Evolutionary conservation across 2,888 invertebrate genomes (phyloP).

Genomic region (Pyrocoelia pectoralis): DNA sequence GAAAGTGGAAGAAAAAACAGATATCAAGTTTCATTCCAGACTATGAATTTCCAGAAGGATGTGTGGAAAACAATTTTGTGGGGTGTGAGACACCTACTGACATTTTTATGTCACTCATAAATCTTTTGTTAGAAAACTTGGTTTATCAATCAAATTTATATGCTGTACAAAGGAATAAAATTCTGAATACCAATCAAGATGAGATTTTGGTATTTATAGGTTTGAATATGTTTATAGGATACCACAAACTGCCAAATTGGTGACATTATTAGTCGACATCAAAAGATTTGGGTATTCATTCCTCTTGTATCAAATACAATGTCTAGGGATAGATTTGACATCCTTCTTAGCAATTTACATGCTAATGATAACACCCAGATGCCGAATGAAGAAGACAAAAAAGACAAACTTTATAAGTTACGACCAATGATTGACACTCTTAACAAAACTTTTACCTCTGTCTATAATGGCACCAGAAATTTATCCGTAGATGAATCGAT

Average conservation of each 20-base stretch:
- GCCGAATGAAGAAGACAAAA: no score
- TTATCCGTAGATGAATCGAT: constrained; percentile 1
- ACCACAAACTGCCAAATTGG: constrained; percentile 14
- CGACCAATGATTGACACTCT: not conserved
- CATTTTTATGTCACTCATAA: not conserved
- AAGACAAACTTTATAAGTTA: not conserved
- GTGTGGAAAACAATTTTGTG: constrained; percentile 1
- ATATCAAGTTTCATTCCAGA: not conserved
- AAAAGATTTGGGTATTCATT: not conserved
- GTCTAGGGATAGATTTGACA: constrained; percentile 13
- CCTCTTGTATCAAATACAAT: not conserved
- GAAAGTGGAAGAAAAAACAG: constrained; percentile 15
- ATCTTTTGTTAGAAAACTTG: not conserved
- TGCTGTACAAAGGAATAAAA: constrained; percentile 9
- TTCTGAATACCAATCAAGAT: not conserved
- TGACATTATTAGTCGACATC: constrained; percentile 8
- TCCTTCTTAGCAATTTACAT: not conserved
- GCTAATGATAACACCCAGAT: no score
- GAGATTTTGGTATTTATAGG: constrained; percentile 6
- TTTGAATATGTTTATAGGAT: constrained; percentile 21
- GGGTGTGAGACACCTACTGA: not conserved
- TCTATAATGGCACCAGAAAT: not conserved
- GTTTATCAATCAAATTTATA: constrained; percentile 11
- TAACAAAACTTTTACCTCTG: not conserved
- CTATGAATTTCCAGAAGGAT: constrained; percentile 6